Evolutionary conservation across 1,140 invertebrate species (phyloP).

Genomic region (Bombus breviceps): DNA sequence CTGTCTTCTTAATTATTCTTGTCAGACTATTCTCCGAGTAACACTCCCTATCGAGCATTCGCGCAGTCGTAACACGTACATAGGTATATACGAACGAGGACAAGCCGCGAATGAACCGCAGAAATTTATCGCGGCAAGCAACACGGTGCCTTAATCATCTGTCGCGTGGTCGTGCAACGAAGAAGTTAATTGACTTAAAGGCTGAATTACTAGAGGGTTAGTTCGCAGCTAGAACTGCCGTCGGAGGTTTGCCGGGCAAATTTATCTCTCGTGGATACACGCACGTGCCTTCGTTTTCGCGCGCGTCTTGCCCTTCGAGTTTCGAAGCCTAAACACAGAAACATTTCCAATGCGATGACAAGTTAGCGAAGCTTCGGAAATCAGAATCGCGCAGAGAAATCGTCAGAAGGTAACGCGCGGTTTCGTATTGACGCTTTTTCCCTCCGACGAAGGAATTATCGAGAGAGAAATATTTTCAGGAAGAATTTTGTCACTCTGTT

Average conservation of each 20-base stretch:
- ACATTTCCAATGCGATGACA: not conserved
- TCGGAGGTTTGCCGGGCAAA: conserved; percentile 34
- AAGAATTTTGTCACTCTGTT: not conserved
- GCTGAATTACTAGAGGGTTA: conserved; percentile 49
- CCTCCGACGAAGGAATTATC: no score
- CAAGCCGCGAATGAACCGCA: conserved; percentile 42
- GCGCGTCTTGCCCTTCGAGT: not conserved
- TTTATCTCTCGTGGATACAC: conserved; percentile 25
- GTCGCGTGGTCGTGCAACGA: conserved; percentile 39
- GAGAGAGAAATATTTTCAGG: no score
- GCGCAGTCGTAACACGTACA: not conserved
- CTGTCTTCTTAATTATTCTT: not conserved
- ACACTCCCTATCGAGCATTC: conserved; percentile 7
- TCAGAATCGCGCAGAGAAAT: not conserved
- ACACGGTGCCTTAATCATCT: conserved; percentile 47
- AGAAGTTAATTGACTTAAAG: conserved; percentile 52
- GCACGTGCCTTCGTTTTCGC: not conserved
- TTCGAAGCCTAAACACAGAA: not conserved
- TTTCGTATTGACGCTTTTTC: fast-evolving
- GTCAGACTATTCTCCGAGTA: not conserved
- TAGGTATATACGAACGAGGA: conserved; percentile 11
- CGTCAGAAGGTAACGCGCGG: no score
- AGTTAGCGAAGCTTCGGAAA: not conserved
- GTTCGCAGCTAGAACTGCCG: conserved; percentile 39
- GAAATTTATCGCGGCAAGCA: conserved; percentile 46